Evolutionary conservation across 37 sponge, comb jelly and placozoan genomes (phyloP), one percentile per base, ranked within the genome.

Genomic region (Geodia barretti): DNA sequence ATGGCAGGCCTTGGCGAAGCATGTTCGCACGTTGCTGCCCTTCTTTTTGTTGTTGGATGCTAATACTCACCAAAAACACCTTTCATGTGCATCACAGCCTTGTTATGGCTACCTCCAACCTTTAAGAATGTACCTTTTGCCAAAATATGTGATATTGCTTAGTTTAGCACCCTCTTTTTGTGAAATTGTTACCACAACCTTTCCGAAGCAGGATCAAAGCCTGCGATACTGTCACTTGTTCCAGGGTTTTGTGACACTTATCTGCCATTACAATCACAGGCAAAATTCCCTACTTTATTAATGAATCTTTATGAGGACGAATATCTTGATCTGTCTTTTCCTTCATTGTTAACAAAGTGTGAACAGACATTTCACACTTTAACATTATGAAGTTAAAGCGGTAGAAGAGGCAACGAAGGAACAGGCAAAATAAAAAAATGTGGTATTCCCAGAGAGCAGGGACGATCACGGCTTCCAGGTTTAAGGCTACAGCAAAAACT

Each of bases 21-120:
- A 42, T 89, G 90, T 41, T 60, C 77, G 28, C 84, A 89, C 31
- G 39, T 89, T 68, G 84, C 90, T 62, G 80, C 90, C 31, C 39
- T 88, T n/a, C 43, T 88, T 1, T 88, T 88, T 70, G n/a, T 21
- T 39, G 24, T 23, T 76, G 25, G 89, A 88, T 42, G 72, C 74
- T 3, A 81, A 81, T 37, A 76, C 76, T 34, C 76, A 70, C 34
- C 31, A 34, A 42, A 74, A 39, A 47, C 7, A 14, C 54, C 7
- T 47, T 47, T 47, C 54, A 47, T 47, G 54, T 47, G 14, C 54
- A 47, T 47, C 54, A 7, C 54, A 47, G 54, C 54, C 54, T 14
- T 47, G 54, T 47, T 47, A 29, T 83, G 83, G 82, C 63, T 82
- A 25, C 81, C 80, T 32, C 83, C 83, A n/a, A 72, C 82, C 20